Evolutionary conservation across 2,888 invertebrate species (phyloP), one percentile per base, ranked within the genome.

Genomic region (Galeruca laticollis): DNA sequence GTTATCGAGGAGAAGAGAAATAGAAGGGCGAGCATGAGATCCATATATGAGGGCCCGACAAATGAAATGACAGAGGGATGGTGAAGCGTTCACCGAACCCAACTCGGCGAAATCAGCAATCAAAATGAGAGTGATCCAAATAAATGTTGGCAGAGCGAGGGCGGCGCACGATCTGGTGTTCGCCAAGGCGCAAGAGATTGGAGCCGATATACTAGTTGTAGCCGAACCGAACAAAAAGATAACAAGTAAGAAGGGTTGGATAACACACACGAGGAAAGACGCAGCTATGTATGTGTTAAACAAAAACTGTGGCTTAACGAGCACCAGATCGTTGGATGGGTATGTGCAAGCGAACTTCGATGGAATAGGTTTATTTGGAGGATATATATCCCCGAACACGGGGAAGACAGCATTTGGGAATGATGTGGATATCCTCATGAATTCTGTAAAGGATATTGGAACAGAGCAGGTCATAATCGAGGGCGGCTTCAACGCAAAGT

Each of bases 201-300:
- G 61, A 3, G 49, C 54, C 1, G 67, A 70, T 20, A 13, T 62
- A 31, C 13, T 70, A 2, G 13, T 70, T 4, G 62, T 67, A 2
- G 15, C 61, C 13, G 70, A 70, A 57, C 70, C 67, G 1, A 70
- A 70, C 40, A 66, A 67, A 62, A 69, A 57, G 2, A 15, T 60
- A 1, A n/a, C n/a, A 15, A 51, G 20, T 5, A 57, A n/a, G 8
- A n/a, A 8, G 6, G 40, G n/a, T 11, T 40, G 40, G 40, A 40
- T 40, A 11, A 2, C 13, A 5, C 13, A 40, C 5, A 40, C 3
- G n/a, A 11, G 13, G 10, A 40, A 11, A 1, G 40, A 40, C 13
- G 40, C 3, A 4, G 40, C 13, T 40, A 11, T 40, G n/a, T 3
- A 13, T 4, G 4, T n/a, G 2, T n/a, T 11, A 11, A 40, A 40